Base-by-base conservation (phyloP, 2,113 vertebrate genomes). In the Nyctibius bracteatus region DNA sequence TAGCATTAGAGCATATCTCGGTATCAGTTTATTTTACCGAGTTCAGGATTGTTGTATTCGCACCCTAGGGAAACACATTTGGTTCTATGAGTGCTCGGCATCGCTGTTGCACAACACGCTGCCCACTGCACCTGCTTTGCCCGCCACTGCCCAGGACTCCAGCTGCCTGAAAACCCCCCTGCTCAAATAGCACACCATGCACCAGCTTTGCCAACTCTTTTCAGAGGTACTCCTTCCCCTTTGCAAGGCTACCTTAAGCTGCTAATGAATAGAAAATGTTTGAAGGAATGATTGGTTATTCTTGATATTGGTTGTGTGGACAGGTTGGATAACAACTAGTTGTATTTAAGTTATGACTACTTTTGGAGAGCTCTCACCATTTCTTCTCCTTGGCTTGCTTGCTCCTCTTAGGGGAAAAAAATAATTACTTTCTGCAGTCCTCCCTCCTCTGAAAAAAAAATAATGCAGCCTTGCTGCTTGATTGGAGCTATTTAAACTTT, bases 1-100 rank as follows among this genome's bases (percentile, higher is more conserved):
- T 58, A 14, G 15, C 17, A 0, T 81, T 41, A 33, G 23, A 66
- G 15, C 21, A 3, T 52, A 12, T 66, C 31, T 88, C 0, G 0
- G 31, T 31, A 25, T 28, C n/a, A 6, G n/a, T 37, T 63, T 74
- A 28, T 30, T 43, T 89, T 81, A n/a, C 47, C 0, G 0, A 67
- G 54, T n/a, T 72, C 28, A 27, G 39, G 21, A 25, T 16, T 66
- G 19, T 22, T 81, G 9, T 62, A 24, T 31, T 33, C 33, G 15
- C n/a, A 5, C 8, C 1, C 46, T 14, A 49, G 68, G 51, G 37
- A 62, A 68, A 55, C 18, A 31, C 47, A 1, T 4, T 41, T 59
- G 55, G 28, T 67, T 4, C 17, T 43, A 25, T 19, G 39, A 28
- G 13, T 43, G 25, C 52, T 55, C 2, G 4, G 31, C 47, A 35